These are phyloP conservation scores for Myotis planiceps DNA, from an alignment of 2,797 vertebrate genomes.

Conservation along the genomic window DNA sequence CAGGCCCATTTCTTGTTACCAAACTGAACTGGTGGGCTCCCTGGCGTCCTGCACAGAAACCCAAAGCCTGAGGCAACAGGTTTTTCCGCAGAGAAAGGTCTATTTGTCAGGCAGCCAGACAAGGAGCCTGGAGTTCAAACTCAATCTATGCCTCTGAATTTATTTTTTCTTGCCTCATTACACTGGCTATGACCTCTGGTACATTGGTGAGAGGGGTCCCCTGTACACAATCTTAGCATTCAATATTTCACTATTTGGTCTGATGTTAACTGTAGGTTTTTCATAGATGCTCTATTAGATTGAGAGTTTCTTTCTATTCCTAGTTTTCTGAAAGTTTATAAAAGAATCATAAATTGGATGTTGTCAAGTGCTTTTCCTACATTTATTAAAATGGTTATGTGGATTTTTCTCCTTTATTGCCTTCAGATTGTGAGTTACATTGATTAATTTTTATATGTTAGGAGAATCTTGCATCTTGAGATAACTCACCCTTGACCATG, in stretches of 20 bases:
- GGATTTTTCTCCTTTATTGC: background rate
- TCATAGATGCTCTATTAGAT: background rate
- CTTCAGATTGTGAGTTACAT: background rate
- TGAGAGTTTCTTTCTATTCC: background rate
- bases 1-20: background rate
- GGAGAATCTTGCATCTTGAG: slow-evolving; percentile 17
- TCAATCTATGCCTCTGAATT: background rate
- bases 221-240: background rate
- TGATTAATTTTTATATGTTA: background rate
- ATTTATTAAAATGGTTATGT: background rate
- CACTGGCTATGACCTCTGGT: background rate
- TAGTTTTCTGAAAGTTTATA: background rate
- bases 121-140: background rate
- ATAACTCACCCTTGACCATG: background rate
- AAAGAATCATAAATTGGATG: background rate
- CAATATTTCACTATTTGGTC: background rate
- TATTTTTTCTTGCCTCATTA: background rate
- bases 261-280: background rate
- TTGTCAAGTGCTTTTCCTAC: background rate
- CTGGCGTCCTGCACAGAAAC: background rate
- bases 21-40: background rate
- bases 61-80: background rate
- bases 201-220: background rate
- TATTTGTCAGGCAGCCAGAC: background rate
- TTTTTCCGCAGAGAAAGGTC: background rate